Base-by-base conservation (phyloP, 2,888 invertebrate species). In the Emmelina monodactyla region DNA sequence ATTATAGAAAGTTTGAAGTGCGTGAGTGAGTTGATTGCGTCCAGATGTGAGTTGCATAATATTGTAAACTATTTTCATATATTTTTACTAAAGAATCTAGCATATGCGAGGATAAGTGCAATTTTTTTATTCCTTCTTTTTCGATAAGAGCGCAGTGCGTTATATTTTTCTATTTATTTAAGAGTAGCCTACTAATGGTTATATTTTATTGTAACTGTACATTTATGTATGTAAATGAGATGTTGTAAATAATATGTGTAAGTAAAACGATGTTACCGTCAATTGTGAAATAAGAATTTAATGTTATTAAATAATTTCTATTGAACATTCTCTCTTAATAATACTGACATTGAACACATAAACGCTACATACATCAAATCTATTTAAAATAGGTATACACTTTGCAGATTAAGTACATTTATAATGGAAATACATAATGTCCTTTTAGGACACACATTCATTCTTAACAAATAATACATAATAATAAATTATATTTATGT, bases 281-380 rank as follows among this genome's bases (percentile, higher is more conserved):
- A 76, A 76, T 75, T 78, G 76, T 79, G 76, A 78, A 78, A 75
- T 76, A 75, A 78, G 69, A 73, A 73, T 79, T 78, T 79, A 79
- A 79, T 79, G 78, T 78, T 79, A 79, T 78, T 78, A 78, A 75
- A 78, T 76, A 75, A 75, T 76, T 76, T 76, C 72, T 76, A 79
- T 76, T 66, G 69, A 76, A 72, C 59, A 49, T 53, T 46, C 57
- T 64, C 49, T 73, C 67, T 76, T 68, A 72, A 69, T 75, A 75
- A 76, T 76, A 76, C 75, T 76, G 76, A 73, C 71, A 61, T 67
- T 66, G 73, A 73, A 75, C 73, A 76, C 72, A 61, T 63, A 56
- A 55, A 52, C 43, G 51, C 53, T 60, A 53, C n/a, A n/a, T n/a
- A n/a, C n/a, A n/a, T n/a, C n/a, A n/a, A n/a, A n/a, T n/a, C n/a